Percentiles rank a stretch among this genome's conserved stretches.
phyloP scores from a whole-genome alignment of 2,113 vertebrate species.

The Alligator sinensis region DNA sequence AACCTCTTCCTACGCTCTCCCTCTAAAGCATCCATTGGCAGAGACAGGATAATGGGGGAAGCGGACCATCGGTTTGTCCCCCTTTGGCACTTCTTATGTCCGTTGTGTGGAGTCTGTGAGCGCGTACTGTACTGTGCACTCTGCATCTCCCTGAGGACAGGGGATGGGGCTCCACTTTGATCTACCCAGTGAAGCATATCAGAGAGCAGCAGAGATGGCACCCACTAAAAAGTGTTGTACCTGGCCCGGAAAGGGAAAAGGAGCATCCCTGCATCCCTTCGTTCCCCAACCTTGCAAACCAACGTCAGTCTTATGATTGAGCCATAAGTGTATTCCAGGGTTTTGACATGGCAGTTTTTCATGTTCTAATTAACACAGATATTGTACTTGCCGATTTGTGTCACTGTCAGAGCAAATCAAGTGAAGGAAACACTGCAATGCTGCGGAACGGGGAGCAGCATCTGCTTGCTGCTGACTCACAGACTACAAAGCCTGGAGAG shows the following conservation, averaged over 20 bases:
- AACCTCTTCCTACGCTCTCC: too few species aligned
- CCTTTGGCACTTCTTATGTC: too few species aligned
- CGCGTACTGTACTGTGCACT: too few species aligned
- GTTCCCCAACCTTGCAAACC: conserved; percentile 2
- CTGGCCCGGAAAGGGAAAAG: background rate
- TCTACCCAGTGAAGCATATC: background rate
- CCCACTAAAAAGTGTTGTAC: background rate
- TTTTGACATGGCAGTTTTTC: background rate
- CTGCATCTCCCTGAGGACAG: too few species aligned
- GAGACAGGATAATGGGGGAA: too few species aligned
- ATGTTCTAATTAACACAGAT: conserved; percentile 34
- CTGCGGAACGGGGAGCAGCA: background rate
- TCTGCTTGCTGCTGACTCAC: background rate
- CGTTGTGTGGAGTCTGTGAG: too few species aligned
- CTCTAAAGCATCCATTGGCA: too few species aligned
- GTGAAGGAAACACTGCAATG: background rate
- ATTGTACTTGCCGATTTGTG: background rate
- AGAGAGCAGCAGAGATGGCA: background rate
- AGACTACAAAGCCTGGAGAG: conserved; percentile 7
- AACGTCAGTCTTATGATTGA: background rate
- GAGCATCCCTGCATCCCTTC: fast-evolving
- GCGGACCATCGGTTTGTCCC: too few species aligned
- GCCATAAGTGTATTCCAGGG: background rate
- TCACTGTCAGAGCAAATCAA: background rate
- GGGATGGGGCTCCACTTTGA: background rate